Percentiles rank a stretch among this genome's conserved stretches.
Evolutionary conservation across 1,140 invertebrate genomes (phyloP).

Genomic region (Diachasma alloeum): DNA sequence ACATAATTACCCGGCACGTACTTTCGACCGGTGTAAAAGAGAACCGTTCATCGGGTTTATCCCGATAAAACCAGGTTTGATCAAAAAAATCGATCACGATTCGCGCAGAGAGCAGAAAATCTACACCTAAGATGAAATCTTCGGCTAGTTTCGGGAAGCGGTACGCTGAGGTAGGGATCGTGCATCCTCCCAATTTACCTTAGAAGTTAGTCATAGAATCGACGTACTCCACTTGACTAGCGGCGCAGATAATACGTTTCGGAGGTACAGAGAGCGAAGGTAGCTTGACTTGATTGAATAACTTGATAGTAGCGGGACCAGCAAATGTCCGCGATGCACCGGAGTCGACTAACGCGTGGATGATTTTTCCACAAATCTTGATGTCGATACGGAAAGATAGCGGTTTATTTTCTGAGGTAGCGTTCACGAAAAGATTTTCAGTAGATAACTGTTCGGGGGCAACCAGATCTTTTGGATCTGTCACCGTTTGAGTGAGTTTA

Average conservation of each 20-base stretch:
- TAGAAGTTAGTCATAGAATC: not conserved
- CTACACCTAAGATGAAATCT: conserved; percentile 21
- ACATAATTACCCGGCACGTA: no score
- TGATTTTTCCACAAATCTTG: not conserved
- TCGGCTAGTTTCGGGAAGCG: conserved; percentile 6
- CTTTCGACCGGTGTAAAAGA: no score
- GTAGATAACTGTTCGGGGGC: no score
- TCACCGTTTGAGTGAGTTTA: no score
- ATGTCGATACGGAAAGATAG: not conserved
- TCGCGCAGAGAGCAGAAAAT: no score
- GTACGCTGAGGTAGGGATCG: not conserved
- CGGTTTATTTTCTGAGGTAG: no score
- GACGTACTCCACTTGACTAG: not conserved
- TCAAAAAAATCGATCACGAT: no score
- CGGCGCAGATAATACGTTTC: not conserved
- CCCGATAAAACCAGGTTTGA: no score
- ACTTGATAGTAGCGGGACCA: not conserved
- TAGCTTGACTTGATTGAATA: not conserved
- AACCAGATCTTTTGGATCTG: no score
- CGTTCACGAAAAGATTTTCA: no score
- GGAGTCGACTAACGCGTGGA: conserved; percentile 22
- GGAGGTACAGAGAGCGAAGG: not conserved
- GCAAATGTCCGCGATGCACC: conserved; percentile 10
- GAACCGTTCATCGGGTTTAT: no score
- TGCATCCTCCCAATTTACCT: no score